Evolutionary conservation across 2,888 invertebrate species (phyloP), one percentile per base, ranked within the genome.

Genomic region (Neelides folsomi): DNA sequence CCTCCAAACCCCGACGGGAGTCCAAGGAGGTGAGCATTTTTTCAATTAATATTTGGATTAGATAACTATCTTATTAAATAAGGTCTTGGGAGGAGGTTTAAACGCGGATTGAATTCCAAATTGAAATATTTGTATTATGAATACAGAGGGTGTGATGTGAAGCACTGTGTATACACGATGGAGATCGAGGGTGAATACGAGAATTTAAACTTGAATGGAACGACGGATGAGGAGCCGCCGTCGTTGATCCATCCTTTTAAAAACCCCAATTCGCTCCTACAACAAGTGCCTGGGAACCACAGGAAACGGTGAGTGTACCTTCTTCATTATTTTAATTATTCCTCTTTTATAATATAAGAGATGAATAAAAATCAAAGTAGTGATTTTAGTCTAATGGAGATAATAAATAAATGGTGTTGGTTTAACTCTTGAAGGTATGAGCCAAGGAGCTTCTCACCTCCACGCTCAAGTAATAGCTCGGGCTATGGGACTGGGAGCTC

Each of bases 381-480:
- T 38, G 5, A 45, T 49, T 27, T 47, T 50, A 36, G 38, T 49
- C 51, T 39, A 53, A 55, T 53, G 50, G 18, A 6, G 37, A 51
- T 37, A 10, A 15, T 40, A 19, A 19, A 36, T 45, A 16, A 47
- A 47, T 39, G 27, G 18, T 42, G 45, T 38, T 27, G 19, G 13
- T 40, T 36, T 34, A 35, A 27, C 27, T n/a, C n/a, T 47, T 47
- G 15, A 49, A 69, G 70, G 55, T 82, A 81, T 71, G 83, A 84
- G 67, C 75, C 59, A 49, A 49, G 84, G 55, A 82, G 82, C 63
- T 72, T 83, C 70, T 80, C 81, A 43, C 86, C 86, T 45, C 86
- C 86, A 48, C 77, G 85, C 66, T 82, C 86, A 57, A 81, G 81
- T 66, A 84, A 83, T 68, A 85, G 84, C 73, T 85, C 85, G 37